Percentiles rank a stretch among this genome's conserved stretches.
These are phyloP conservation scores for Drosophila robusta DNA, from an alignment of 2,888 invertebrate species.

Conservation along the genomic window DNA sequence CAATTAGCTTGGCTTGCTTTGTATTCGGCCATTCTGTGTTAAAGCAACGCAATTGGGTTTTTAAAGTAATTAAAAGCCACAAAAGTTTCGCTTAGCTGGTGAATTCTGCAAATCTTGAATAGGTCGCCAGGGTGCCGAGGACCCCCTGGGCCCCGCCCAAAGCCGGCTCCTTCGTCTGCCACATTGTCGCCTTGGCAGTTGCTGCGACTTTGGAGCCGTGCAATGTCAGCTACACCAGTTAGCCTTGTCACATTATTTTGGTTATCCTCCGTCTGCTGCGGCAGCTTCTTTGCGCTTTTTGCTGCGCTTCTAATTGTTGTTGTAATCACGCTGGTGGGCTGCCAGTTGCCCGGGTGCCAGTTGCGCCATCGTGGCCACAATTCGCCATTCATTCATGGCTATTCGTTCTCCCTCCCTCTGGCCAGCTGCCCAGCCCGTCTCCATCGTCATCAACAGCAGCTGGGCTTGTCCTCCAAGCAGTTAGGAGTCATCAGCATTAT, in stretches of 20 bases:
- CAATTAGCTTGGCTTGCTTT: slow-evolving; percentile 9
- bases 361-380: slow-evolving; percentile 60
- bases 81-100: slow-evolving; percentile 62
- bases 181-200: slow-evolving; percentile 20
- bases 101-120: slow-evolving; percentile 41
- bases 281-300: slow-evolving; percentile 22
- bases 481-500: slow-evolving; percentile 67
- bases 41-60: slow-evolving; percentile 43
- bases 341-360: slow-evolving; percentile 40
- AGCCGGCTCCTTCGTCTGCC: slow-evolving; percentile 12
- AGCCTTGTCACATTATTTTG: slow-evolving; percentile 80
- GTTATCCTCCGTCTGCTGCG: slow-evolving; percentile 60
- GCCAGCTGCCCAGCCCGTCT: slow-evolving; percentile 28
- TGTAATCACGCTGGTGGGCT: slow-evolving; percentile 63
- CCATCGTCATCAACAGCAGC: slow-evolving; percentile 41
- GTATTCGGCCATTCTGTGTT: slow-evolving; percentile 2
- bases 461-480: slow-evolving; percentile 19
- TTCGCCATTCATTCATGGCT: slow-evolving; percentile 59
- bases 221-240: slow-evolving; percentile 77
- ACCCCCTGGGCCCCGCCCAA: background rate
- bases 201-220: slow-evolving; percentile 47
- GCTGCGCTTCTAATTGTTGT: slow-evolving; percentile 68
- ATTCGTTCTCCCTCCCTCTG: slow-evolving; percentile 40
- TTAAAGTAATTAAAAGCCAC: slow-evolving; percentile 67
- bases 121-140: slow-evolving; percentile 32